These are phyloP conservation scores for Galbula dea DNA, from an alignment of 2,113 vertebrate species.

Conservation along the genomic window DNA sequence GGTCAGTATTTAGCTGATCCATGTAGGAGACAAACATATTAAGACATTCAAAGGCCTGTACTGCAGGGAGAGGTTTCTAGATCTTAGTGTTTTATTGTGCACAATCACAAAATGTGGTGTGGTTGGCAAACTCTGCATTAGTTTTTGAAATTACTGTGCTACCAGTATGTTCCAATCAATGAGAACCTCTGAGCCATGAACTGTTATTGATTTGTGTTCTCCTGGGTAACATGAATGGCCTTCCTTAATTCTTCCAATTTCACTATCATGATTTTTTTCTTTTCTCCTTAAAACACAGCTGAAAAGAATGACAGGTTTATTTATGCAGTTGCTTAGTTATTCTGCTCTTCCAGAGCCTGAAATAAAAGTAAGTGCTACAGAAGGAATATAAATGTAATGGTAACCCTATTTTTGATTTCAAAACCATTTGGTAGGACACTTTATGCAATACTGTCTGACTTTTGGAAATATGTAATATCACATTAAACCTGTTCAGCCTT, in stretches of 20 bases:
- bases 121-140: conserved; percentile 64
- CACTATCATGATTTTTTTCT: conserved; percentile 54
- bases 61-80: conserved; percentile 50
- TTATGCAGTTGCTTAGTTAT: conserved; percentile 44
- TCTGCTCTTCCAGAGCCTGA: neutral
- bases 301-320: conserved; percentile 54
- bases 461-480: neutral
- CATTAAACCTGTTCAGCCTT: neutral
- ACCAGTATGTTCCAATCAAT: conserved; percentile 88
- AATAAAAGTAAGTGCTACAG: neutral
- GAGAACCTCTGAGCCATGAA: conserved; percentile 83
- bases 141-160: conserved; percentile 76
- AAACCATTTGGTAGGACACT: neutral
- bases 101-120: conserved; percentile 68
- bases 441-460: neutral
- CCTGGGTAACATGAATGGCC: conserved; percentile 57
- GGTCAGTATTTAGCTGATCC: conserved; percentile 34
- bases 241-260: conserved; percentile 72
- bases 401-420: neutral
- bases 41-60: conserved; percentile 49
- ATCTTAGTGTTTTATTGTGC: conserved; percentile 70
- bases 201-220: conserved; percentile 82
- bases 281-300: conserved; percentile 22
- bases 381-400: neutral
- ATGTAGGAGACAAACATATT: conserved; percentile 42